Evolutionary conservation across 2,888 invertebrate species (phyloP), one percentile per base, ranked within the genome.

Genomic region (Miltochrista miniata): DNA sequence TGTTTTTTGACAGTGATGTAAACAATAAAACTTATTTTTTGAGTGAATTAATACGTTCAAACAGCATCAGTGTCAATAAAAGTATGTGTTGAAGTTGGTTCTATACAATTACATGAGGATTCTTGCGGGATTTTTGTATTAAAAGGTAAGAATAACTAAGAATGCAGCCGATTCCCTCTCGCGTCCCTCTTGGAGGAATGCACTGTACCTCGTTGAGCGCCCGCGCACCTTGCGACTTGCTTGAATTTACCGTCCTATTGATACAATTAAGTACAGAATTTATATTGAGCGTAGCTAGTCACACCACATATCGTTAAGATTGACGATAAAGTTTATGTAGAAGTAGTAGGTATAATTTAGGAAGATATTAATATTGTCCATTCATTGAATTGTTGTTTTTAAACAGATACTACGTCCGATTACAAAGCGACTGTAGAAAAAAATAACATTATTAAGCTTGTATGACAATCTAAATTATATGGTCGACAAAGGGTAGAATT

Each of bases 141-240:
- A 72, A 75, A 77, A 79, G 90, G 90, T 90, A 86, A 89, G 87
- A 81, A 81, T 83, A 81, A 80, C 79, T 76, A 83, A 87, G 87
- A 89, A 89, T 87, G 88, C 84, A 87, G 81, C 72, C 72, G 79
- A 76, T 81, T 80, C 85, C 83, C 85, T 87, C 87, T 83, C 83
- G 85, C 87, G 81, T 85, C 86, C 87, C 88, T 88, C 86, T 86
- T 76, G 75, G 70, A 85, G 85, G 90, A 90, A 90, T 90, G 89
- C 82, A 68, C 84, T 82, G 81, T 83, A 85, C 86, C 82, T 79
- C 78, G 70, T 72, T 66, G 74, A 79, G 81, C 85, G 77, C 85
- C 64, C 75, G 83, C 89, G 89, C 90, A 91, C 90, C 90, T 90
- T 87, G 87, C 81, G 68, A 64, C 66, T 72, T 74, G 71, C 77